A percentile compares a stretch with the other conserved stretches of the same genome.
Evolutionary conservation across 2,113 vertebrate genomes (phyloP).

Genomic region (Sterrhoptilus dennistouni): DNA sequence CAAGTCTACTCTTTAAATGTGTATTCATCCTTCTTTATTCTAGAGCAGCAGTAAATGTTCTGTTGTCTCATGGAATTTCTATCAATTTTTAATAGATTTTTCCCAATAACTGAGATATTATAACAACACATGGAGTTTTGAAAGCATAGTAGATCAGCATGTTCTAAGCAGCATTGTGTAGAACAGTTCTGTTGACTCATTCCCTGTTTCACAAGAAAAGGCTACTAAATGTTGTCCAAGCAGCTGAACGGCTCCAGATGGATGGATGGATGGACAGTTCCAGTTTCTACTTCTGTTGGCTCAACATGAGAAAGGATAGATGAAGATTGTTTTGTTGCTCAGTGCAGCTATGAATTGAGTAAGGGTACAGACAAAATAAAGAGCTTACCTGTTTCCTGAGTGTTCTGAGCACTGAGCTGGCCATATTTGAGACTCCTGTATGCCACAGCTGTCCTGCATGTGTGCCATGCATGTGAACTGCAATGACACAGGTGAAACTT

Average conservation of each 20-base stretch:
- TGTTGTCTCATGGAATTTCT: background rate
- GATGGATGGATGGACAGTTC: background rate
- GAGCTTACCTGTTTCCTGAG: background rate
- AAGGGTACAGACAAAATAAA: background rate
- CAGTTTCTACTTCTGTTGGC: background rate
- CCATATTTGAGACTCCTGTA: background rate
- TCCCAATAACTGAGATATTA: background rate
- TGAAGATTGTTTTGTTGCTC: background rate
- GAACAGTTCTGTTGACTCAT: background rate
- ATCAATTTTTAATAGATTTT: background rate
- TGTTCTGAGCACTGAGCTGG: background rate
- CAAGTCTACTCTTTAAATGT: background rate
- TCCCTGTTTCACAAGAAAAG: background rate
- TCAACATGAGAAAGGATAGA: background rate
- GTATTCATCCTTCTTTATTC: background rate
- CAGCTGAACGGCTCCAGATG: background rate
- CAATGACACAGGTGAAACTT: background rate
- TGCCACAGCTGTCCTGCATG: background rate
- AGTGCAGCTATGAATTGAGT: background rate
- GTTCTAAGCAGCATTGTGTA: background rate
- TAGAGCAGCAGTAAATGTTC: background rate
- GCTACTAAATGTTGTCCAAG: background rate
- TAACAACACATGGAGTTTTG: background rate
- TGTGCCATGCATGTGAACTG: fast-evolving
- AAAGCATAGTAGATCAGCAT: background rate